Evolutionary conservation across 1,140 invertebrate genomes (phyloP).

Genomic region (Drosophila sucinea): DNA sequence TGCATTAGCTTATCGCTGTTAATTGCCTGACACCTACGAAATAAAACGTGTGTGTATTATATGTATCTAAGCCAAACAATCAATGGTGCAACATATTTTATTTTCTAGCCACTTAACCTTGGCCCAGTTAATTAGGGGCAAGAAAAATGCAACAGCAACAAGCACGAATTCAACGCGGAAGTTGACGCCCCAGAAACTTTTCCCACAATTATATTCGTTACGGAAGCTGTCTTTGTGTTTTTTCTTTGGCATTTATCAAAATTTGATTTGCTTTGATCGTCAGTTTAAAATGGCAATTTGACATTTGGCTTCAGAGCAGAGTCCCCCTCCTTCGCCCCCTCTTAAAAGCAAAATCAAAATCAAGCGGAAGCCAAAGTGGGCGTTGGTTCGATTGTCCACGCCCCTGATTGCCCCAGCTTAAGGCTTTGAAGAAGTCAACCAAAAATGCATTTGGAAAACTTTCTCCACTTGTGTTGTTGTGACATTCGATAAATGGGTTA

Average conservation of each 20-base stretch:
- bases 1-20: constrained; percentile 60
- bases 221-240: neutral
- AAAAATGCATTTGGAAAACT: constrained; percentile 8
- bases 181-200: neutral
- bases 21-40: constrained; percentile 67
- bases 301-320: constrained; percentile 35
- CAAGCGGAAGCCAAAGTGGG: constrained; percentile 33
- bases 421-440: neutral
- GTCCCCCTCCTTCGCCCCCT: too few species aligned
- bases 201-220: constrained; percentile 7
- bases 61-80: constrained; percentile 22
- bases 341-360: too few species aligned
- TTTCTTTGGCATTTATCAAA: constrained; percentile 20
- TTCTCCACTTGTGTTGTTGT: neutral
- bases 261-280: constrained; percentile 33
- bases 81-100: constrained; percentile 43
- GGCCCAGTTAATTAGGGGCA: constrained; percentile 52
- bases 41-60: constrained; percentile 62
- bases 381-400: neutral
- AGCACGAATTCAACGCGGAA: constrained; percentile 23
- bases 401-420: neutral
- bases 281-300: constrained; percentile 33
- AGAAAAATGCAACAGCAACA: neutral
- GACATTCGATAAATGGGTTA: neutral
- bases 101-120: constrained; percentile 50